Percentiles rank a stretch among this genome's conserved stretches.
Conservation (phyloP, 2,888 invertebrate genomes). For the Plebejus melissa region DNA sequence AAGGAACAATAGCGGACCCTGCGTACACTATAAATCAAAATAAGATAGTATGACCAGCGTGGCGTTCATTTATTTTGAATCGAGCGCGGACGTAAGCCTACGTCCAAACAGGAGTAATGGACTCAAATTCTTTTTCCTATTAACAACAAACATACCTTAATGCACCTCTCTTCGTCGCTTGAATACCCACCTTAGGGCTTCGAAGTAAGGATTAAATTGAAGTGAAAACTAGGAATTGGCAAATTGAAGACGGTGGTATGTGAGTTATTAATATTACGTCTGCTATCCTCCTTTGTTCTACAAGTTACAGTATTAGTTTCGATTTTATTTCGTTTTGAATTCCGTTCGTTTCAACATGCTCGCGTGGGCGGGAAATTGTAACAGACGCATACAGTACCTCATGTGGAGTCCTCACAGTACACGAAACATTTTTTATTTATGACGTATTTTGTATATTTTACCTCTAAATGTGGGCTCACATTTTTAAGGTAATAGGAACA, state of each 20-base stretch:
- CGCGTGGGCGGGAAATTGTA: conserved; percentile 16
- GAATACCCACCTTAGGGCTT: not conserved
- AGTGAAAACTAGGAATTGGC: not conserved
- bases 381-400: not conserved
- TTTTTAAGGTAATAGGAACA: not conserved
- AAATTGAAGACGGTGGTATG: not conserved
- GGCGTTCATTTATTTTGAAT: conserved; percentile 52
- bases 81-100: conserved; percentile 40
- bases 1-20: conserved; percentile 47
- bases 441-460: not conserved
- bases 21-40: conserved; percentile 66
- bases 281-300: not conserved
- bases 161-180: conserved; percentile 38
- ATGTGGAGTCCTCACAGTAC: not conserved
- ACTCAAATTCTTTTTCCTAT: conserved; percentile 42
- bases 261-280: conserved; percentile 2
- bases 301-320: not conserved
- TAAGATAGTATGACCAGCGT: conserved; percentile 45
- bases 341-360: not conserved
- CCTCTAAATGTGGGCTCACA: not conserved
- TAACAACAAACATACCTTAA: conserved; percentile 41
- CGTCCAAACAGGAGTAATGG: conserved; percentile 44
- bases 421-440: not conserved
- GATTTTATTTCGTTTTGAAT: not conserved
- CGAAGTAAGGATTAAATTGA: not conserved